Base-by-base conservation (phyloP, 1,140 invertebrate species). In the Helicoverpa zea region DNA sequence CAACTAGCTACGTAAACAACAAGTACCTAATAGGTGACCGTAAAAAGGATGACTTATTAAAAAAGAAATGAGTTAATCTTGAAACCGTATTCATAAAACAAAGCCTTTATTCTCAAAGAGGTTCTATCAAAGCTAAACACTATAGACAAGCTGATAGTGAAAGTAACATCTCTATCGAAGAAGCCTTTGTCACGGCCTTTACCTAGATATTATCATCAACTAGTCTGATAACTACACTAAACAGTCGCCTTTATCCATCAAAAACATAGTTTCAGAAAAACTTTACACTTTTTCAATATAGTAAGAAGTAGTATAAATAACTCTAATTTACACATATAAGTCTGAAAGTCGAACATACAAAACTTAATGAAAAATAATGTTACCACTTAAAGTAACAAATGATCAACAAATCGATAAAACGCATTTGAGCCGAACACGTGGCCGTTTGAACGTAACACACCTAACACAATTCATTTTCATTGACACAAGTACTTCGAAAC, bases 401-500 rank as follows among this genome's bases (percentile, higher is more conserved):
- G 16, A 66, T 49, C 61, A 51, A 54, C 75, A 77, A 77, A 79
- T 79, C 76, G 30, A 58, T 79, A 64, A 58, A 49, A 43, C 11
- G 49, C 76, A 35, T 68, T 58, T 79, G 66, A 70, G 64, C 16
- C 14, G 47, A 79, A 79, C 64, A 79, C 54, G 68, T 79, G 59
- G 66, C 47, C 64, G 23, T 72, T 72, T 52, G 49, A 72, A 72
- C 68, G 11, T 66, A 63, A 79, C 63, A 78, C 30, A 76, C 66
- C 70, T 16, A 59, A 73, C 23, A 80, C 68, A 78, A 81, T 77
- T 73, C 68, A 77, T 76, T 80, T 76, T 54, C 82, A 83, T 84
- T 88, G 86, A 87, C 86, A 86, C 81, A 87, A 84, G 80, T 86
- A 85, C 82, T 86, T 86, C 87, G 35, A 7, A 43, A 43, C 7